Evolutionary conservation across 1,140 invertebrate species (phyloP), one percentile per base, ranked within the genome.

Genomic region (Drosophila nasuta): DNA sequence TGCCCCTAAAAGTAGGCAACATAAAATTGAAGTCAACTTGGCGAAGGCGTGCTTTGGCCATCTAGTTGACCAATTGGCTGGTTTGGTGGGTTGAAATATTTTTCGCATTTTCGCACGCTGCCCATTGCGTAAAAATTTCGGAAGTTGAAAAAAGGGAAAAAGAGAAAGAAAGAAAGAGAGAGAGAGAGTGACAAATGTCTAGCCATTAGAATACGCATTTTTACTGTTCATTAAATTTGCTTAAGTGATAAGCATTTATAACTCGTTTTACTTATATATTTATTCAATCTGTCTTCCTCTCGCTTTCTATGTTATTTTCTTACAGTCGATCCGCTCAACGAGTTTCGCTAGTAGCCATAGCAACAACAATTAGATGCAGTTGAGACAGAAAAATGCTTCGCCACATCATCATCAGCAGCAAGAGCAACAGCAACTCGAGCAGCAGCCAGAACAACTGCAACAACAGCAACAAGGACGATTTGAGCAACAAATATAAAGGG

Each of bases 151-250:
- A 10, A 38, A 13, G n/a, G 41, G 8, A 49, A 49, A 49, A 48
- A 6, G n/a, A 17, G 5, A 2, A 46, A 6, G 45, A 2, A 48
- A 17, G 2, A 17, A 8, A 11, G 28, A 15, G 3, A 43, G 25
- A 81, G 48, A 10, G 5, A 51, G 20, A 20, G 3, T 54, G 75
- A 77, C 48, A 88, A 88, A 88, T 89, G 77, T 68, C 30, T 70
- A 56, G 56, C 75, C 80, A 73, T 88, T 80, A 83, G 63, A 46
- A 72, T 88, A 62, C 70, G 69, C 81, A 77, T 88, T 88, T 88
- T 88, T 73, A 80, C 69, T 71, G 83, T 81, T 87, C 83, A 87
- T 87, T 88, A 88, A 82, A 82, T 79, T 78, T 60, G 66, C 77
- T 75, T 81, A 81, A 78, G 59, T 75, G 65, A 77, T 59, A 10